Conservation (phyloP, 2,113 vertebrate species). For the Phyllostomus discolor region DNA sequence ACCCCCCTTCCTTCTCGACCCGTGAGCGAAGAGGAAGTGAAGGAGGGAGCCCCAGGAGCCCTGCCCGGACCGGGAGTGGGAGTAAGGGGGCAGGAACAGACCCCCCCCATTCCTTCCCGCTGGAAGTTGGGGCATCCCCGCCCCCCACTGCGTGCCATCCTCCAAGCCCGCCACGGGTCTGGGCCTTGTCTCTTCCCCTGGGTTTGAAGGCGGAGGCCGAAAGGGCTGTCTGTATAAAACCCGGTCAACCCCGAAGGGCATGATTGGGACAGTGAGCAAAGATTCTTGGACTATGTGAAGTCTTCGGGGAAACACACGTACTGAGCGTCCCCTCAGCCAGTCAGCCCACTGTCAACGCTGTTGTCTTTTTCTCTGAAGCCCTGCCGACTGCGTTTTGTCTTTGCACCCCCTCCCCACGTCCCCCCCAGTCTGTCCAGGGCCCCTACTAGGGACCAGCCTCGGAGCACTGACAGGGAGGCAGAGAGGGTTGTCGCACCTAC, state of each 20-base stretch:
- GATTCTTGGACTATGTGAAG: background rate
- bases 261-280: background rate
- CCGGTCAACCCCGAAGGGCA: background rate
- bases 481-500: background rate
- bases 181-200: background rate
- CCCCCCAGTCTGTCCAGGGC: background rate
- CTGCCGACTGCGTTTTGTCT: background rate
- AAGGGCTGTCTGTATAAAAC: background rate
- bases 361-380: background rate
- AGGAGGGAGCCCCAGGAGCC: background rate
- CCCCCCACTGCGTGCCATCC: too few relatives aligned
- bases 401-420: background rate
- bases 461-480: rapidly evolving
- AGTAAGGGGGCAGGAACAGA: background rate
- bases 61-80: background rate
- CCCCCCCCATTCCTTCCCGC: background rate
- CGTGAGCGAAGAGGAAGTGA: background rate
- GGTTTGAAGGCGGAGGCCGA: background rate
- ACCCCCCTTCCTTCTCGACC: background rate
- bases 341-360: background rate
- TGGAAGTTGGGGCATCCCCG: background rate
- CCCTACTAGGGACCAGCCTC: background rate
- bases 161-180: rapidly evolving
- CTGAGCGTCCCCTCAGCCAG: background rate
- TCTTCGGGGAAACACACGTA: background rate